phyloP scores from a whole-genome alignment of 64 coral and sea anemone species.

The Anthopleura sola region DNA sequence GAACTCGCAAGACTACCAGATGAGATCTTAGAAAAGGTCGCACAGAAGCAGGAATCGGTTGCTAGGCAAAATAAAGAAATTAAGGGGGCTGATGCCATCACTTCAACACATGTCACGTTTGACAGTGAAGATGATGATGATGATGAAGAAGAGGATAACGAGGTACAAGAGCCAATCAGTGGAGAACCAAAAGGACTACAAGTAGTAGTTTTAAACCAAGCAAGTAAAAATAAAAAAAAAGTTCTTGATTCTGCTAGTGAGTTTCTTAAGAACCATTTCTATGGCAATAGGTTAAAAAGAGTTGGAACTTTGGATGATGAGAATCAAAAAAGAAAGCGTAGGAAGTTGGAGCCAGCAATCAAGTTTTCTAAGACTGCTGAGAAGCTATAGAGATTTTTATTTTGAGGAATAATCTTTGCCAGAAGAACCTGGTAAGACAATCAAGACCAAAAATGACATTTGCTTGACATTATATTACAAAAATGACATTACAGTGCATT shows the following conservation, averaged over 20 bases:
- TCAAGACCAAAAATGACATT: too few species aligned
- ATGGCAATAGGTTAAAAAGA: slow-evolving; percentile 78
- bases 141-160: slow-evolving; percentile 9
- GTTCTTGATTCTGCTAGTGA: slow-evolving; percentile 53
- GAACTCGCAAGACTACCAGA: slow-evolving; percentile 60
- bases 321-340: slow-evolving; percentile 34
- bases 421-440: too few species aligned
- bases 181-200: slow-evolving; percentile 38
- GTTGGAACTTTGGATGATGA: slow-evolving; percentile 33
- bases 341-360: slow-evolving; percentile 23
- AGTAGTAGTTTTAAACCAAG: slow-evolving; percentile 58
- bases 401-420: not conserved
- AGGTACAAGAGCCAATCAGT: not conserved
- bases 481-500: too few species aligned
- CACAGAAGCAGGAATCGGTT: not conserved
- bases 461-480: too few species aligned
- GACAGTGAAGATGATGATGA: slow-evolving; percentile 55
- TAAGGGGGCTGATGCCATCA: not conserved
- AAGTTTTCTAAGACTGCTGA: slow-evolving; percentile 50
- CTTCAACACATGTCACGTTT: slow-evolving; percentile 37
- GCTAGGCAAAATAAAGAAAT: slow-evolving; percentile 50
- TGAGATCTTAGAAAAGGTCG: slow-evolving; percentile 62
- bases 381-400: not conserved
- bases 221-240: slow-evolving; percentile 43
- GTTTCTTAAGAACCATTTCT: slow-evolving; percentile 74